These are phyloP conservation scores for Montipora efflorescens DNA, from an alignment of 64 coral and sea anemone genomes.

Conservation along the genomic window DNA sequence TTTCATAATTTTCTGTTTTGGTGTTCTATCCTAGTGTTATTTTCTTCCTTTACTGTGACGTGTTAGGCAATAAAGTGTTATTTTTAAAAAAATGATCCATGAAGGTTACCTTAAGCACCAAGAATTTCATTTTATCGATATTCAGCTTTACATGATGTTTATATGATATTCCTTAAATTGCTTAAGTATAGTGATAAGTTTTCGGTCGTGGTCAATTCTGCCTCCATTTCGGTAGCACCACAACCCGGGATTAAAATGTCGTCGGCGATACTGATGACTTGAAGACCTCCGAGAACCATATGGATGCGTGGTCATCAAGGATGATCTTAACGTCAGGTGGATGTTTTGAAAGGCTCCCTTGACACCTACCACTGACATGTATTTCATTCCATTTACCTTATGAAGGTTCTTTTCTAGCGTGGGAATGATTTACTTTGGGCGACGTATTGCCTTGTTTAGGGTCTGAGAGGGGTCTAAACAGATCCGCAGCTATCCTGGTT, in stretches of 20 bases:
- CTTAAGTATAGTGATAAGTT: not conserved
- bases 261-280: not conserved
- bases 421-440: slow-evolving; percentile 3
- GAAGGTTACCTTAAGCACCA: not conserved
- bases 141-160: slow-evolving; percentile 1
- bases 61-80: too few relatives aligned
- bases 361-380: slow-evolving; percentile 6
- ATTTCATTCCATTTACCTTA: not conserved
- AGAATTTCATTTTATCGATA: slow-evolving; percentile 1
- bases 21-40: too few relatives aligned
- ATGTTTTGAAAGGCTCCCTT: slow-evolving; percentile 18
- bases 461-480: not conserved
- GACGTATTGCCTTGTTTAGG: not conserved
- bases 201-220: not conserved
- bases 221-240: not conserved
- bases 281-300: slow-evolving; percentile 1
- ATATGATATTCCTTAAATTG: not conserved
- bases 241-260: too few relatives aligned
- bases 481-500: too few relatives aligned
- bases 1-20: too few relatives aligned
- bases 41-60: too few relatives aligned
- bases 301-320: slow-evolving; percentile 1
- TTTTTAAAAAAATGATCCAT: not conserved
- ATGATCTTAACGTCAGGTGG: not conserved
- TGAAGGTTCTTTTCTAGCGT: not conserved